A percentile compares a stretch with the other conserved stretches of the same genome.
phyloP scores from a whole-genome alignment of 2,113 vertebrate genomes.

The Caloenas nicobarica region DNA sequence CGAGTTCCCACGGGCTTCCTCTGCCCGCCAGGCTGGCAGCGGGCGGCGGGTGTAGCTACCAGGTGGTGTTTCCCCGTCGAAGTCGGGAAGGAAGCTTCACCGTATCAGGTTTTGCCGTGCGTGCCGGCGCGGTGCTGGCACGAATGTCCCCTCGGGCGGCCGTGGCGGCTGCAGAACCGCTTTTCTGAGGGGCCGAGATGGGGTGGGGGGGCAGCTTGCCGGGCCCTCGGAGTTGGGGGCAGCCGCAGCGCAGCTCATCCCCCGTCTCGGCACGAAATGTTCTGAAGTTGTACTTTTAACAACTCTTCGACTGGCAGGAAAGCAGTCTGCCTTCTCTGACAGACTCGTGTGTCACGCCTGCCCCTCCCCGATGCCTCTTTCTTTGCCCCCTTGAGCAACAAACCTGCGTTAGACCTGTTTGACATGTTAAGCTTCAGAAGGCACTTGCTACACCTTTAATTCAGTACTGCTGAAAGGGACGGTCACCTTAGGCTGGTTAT shows the following conservation, averaged over 20 bases:
- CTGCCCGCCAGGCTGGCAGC: background rate
- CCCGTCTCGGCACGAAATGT: rapidly evolving
- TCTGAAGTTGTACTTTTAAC: rapidly evolving
- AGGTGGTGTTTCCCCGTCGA: rapidly evolving
- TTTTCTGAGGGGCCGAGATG: too few relatives aligned
- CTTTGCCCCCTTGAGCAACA: background rate
- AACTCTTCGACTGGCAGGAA: rapidly evolving
- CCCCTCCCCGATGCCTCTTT: background rate
- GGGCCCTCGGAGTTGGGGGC: too few relatives aligned
- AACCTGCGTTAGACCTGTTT: background rate
- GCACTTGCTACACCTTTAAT: background rate
- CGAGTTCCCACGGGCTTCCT: rapidly evolving
- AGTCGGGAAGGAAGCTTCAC: background rate
- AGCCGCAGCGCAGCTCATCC: background rate
- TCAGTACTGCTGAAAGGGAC: background rate
- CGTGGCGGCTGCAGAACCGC: background rate
- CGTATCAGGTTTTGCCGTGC: rapidly evolving
- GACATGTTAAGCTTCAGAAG: rapidly evolving
- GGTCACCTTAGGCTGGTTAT: background rate
- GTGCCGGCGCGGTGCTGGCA: background rate
- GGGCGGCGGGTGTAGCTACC: rapidly evolving
- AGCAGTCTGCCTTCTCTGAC: background rate
- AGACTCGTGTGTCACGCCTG: background rate
- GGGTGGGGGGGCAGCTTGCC: too few relatives aligned
- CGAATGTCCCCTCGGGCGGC: background rate